Evolutionary conservation across 2,113 vertebrate species (phyloP), one percentile per base, ranked within the genome.

Genomic region (Channa argus): DNA sequence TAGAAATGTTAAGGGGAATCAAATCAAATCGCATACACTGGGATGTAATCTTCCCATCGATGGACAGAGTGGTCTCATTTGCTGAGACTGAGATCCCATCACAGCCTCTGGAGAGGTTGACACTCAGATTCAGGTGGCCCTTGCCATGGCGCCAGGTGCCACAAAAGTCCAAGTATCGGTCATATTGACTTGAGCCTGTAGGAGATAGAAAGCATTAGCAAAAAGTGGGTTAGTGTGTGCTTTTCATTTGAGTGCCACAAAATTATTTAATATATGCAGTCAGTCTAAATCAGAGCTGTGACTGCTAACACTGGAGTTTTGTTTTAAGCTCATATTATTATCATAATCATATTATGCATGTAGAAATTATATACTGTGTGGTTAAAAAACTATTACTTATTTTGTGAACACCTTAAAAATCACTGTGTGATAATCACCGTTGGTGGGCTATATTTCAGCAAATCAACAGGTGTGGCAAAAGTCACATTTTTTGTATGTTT

Each of bases 131-230:
- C 52, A 61, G 72, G 1, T 8, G 0, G 10, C 0, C 3, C 0
- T 2, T 51, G 43, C 49, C 71, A 3, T 94, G 93, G 4, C 0
- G 69, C 94, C 94, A 95, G 1, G 3, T 88, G 50, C 94, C 92
- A 5, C 92, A 90, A 61, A 94, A 92, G 6, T 2, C n/a, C 67
- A 88, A 78, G 60, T 84, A 56, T 34, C 41, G 51, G 77, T 92
- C 88, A 8, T 63, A 81, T 38, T 91, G 3, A 49, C 71, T 8
- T 2, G 61, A 80, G 56, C 62, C 90, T 93, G 62, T 49, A 39
- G 13, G 33, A 79, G 4, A 77, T 9, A 66, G 33, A 51, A 5
- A 6, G 2, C 5, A 5, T 0, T 15, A 6, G 54, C 3, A 4
- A 50, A 56, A 33, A 10, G 36, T 34, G 7, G 24, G 24, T 24